A percentile compares a stretch with the other conserved stretches of the same genome.
Conservation (phyloP, 2,797 vertebrate species). For the Mycteria americana region DNA sequence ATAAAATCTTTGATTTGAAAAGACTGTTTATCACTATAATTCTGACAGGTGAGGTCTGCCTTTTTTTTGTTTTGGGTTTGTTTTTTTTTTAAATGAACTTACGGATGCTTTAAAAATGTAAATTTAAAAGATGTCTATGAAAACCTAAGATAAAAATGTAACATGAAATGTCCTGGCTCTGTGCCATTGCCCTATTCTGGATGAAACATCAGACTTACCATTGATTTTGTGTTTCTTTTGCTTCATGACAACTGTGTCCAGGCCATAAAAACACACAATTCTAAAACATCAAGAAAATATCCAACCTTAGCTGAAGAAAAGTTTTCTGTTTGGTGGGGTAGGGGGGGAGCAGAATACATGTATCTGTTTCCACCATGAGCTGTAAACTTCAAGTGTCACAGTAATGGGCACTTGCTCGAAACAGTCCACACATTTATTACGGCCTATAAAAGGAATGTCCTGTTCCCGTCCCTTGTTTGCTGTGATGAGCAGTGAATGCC, state of each 20-base stretch:
- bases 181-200: neutral
- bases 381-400: neutral
- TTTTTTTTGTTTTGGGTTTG: neutral
- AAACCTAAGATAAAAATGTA: neutral
- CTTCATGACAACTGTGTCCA: neutral
- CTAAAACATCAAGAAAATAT: neutral
- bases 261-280: neutral
- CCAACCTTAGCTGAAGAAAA: neutral
- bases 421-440: neutral
- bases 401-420: neutral
- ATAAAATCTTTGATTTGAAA: neutral
- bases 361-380: neutral
- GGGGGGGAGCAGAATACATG: neutral
- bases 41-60: neutral
- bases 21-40: neutral
- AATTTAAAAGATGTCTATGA: neutral
- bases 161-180: neutral
- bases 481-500: neutral
- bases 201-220: neutral
- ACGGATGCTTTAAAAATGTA: neutral
- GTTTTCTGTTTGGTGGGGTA: neutral
- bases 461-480: neutral
- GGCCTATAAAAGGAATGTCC: neutral
- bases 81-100: neutral
- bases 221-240: neutral